Base-by-base conservation (phyloP, 1,140 invertebrate species). In the Drosophila pachea region DNA sequence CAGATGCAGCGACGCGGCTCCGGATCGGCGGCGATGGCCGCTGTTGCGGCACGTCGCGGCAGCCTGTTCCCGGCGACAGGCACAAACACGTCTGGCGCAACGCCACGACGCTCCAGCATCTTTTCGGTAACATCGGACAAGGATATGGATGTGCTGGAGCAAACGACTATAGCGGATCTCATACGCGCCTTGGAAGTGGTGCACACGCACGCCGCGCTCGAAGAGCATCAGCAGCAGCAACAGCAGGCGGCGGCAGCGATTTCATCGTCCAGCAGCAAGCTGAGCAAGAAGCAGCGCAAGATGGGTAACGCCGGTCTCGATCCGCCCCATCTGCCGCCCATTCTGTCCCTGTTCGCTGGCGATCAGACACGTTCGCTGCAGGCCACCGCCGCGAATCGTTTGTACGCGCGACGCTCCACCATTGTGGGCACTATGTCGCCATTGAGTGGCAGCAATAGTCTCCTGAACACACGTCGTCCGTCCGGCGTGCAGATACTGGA, bases 91-190 rank as follows among this genome's bases (percentile, higher is more conserved):
- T 56, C 43, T 35, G 38, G 22, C 31, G 14, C 14, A 2, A 55
- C 61, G 16, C 78, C 86, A 5, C 77, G 92, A 36, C 90, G 92
- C 49, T 89, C 87, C 2, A 92, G 92, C 67, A 76, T 92, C 16
- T 92, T 92, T 56, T 92, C 92, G 47, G 90, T 91, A 16, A 90
- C 91, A 60, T 87, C 90, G 4, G 90, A 92, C 56, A 90, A 92
- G 71, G 83, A 88, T n/a, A 78, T 92, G 71, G 92, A 92, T 16
- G 90, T 95, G 22, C 88, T 95, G 43, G 94, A 95, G 90, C 92
- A 95, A 74, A 95, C 94, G 0, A 95, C 93, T 14, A 89, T 95
- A 8, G 94, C 94, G 3, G 94, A 95, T 89, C 91, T 95, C 16
- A 90, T 95, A 11, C 90, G 94, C 35, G 94, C 94, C 0, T 79